phyloP scores from a whole-genome alignment of 2,113 vertebrate species.

The Oreochromis spilurus region DNA sequence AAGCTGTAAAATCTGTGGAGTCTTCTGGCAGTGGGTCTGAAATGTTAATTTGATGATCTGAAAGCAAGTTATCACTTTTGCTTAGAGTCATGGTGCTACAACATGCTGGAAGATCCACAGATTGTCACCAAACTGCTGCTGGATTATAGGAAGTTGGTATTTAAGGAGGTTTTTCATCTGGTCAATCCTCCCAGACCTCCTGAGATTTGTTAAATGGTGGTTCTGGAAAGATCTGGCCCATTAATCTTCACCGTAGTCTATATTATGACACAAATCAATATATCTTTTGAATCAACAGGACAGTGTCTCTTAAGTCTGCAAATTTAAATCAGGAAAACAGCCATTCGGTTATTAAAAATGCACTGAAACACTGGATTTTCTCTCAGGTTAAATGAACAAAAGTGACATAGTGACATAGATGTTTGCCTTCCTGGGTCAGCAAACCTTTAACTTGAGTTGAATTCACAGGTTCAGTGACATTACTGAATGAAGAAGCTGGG shows the following conservation, averaged over 20 bases:
- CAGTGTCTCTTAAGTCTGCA: background rate
- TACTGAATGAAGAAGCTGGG: background rate
- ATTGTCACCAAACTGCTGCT: background rate
- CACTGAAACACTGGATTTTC: background rate
- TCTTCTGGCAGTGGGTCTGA: background rate
- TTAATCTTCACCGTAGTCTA: fast-evolving
- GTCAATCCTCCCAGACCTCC: background rate
- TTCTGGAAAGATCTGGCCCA: background rate
- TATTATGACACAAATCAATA: background rate
- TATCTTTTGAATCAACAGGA: background rate
- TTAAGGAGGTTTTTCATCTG: background rate
- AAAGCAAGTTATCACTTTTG: background rate
- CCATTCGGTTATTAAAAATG: background rate
- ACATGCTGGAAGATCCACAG: background rate
- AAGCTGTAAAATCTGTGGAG: background rate
- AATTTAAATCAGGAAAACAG: fast-evolving
- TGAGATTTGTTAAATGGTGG: background rate
- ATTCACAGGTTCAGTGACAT: background rate
- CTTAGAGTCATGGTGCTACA: background rate
- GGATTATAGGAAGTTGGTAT: background rate
- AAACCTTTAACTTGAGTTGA: background rate
- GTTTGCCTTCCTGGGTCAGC: background rate
- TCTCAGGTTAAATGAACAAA: background rate
- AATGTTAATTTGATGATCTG: background rate
- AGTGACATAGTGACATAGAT: background rate